Evolutionary conservation across 2,797 vertebrate genomes (phyloP).

Genomic region (Epinephelus malabaricus): DNA sequence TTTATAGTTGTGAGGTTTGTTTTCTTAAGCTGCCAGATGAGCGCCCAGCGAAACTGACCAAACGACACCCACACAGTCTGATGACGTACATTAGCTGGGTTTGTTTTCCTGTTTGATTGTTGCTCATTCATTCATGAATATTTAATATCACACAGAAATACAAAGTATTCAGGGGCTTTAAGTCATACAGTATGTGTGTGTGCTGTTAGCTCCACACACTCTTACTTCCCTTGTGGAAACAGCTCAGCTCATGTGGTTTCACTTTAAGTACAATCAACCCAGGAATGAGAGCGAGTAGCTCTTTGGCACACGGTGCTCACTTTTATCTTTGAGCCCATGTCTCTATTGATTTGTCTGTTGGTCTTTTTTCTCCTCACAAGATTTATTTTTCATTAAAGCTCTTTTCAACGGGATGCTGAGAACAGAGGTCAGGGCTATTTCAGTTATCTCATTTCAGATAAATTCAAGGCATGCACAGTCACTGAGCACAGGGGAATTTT

Average conservation of each 20-base stretch:
- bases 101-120: slow-evolving; percentile 1
- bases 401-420: slow-evolving; percentile 59
- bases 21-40: background rate
- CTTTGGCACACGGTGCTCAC: slow-evolving; percentile 63
- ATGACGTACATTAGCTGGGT: background rate
- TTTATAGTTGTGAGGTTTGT: background rate
- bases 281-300: slow-evolving; percentile 81
- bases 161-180: background rate
- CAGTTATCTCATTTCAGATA: slow-evolving; percentile 52
- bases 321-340: slow-evolving; percentile 74
- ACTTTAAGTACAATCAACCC: slow-evolving; percentile 83
- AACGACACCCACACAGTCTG: background rate
- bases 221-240: slow-evolving; percentile 58
- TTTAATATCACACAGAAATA: background rate
- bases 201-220: slow-evolving; percentile 39
- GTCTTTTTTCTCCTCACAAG: slow-evolving; percentile 59
- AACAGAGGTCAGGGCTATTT: slow-evolving; percentile 55
- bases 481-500: slow-evolving; percentile 23
- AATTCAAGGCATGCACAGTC: slow-evolving; percentile 30
- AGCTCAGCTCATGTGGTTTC: slow-evolving; percentile 82
- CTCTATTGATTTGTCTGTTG: slow-evolving; percentile 77
- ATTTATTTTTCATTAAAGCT: slow-evolving; percentile 82
- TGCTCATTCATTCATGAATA: slow-evolving; percentile 6
- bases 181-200: background rate
- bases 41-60: slow-evolving; percentile 4